Percentiles rank a stretch among this genome's conserved stretches.
These are phyloP conservation scores for Brachionus asplanchnoidis DNA, from an alignment of 1,140 invertebrate species.

Conservation along the genomic window DNA sequence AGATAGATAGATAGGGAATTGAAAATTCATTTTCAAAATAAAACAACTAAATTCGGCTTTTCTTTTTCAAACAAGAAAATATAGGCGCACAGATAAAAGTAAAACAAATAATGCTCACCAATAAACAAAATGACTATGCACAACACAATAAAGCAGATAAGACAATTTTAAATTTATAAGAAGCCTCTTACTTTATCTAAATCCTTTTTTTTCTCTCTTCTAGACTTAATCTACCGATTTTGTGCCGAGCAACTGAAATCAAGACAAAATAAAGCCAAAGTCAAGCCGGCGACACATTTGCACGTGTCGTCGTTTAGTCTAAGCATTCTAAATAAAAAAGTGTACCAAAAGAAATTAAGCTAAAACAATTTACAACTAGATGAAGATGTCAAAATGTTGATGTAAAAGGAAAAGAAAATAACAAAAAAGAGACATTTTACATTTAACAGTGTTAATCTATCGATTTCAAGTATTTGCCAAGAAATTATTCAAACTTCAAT, in stretches of 20 bases:
- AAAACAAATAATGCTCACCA: not conserved
- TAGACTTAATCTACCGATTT: not conserved
- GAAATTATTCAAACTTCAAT: not conserved
- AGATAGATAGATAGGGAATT: not conserved
- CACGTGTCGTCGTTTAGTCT: not conserved
- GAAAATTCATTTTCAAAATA: conserved; percentile 11
- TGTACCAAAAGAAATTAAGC: not conserved
- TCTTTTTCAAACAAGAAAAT: too few relatives aligned
- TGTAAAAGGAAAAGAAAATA: not conserved
- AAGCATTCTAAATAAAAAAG: not conserved
- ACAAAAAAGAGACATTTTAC: not conserved
- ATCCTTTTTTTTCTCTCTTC: not conserved
- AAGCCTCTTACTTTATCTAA: not conserved
- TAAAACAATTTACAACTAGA: not conserved
- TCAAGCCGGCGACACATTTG: not conserved
- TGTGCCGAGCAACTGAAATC: too few relatives aligned
- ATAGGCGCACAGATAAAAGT: not conserved
- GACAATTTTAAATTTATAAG: not conserved
- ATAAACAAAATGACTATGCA: not conserved
- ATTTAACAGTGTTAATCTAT: not conserved
- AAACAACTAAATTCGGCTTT: not conserved
- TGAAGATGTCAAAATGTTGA: not conserved
- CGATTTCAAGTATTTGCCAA: not conserved
- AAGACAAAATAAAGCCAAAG: too few relatives aligned
- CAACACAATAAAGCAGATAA: not conserved